Evolutionary conservation across 2,797 vertebrate species (phyloP).

Genomic region (Coccyzus lansbergi): DNA sequence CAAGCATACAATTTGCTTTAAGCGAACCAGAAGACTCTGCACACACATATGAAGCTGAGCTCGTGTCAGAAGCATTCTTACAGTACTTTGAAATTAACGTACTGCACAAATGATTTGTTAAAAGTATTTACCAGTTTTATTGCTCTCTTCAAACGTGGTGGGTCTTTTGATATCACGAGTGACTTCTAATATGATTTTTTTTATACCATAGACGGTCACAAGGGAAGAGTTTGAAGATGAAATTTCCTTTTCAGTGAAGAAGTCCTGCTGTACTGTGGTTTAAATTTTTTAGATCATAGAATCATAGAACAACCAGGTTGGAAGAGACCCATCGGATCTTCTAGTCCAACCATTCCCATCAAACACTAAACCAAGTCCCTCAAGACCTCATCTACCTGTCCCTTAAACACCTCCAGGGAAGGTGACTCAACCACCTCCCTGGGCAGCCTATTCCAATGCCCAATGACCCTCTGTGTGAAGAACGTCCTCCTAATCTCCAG

Average conservation of each 20-base stretch:
- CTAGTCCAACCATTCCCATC: too few species aligned
- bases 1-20: not conserved
- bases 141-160: not conserved
- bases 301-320: too few species aligned
- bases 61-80: not conserved
- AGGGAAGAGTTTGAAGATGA: not conserved
- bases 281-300: too few species aligned
- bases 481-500: too few species aligned
- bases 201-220: not conserved
- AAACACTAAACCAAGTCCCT: too few species aligned
- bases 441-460: too few species aligned
- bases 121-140: not conserved
- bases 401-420: too few species aligned
- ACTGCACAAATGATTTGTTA: not conserved
- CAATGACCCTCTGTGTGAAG: too few species aligned
- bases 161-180: not conserved
- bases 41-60: not conserved
- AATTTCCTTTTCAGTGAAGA: not conserved
- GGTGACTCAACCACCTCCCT: too few species aligned
- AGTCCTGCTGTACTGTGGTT: not conserved
- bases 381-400: too few species aligned
- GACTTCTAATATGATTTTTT: not conserved
- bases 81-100: not conserved
- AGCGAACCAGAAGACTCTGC: not conserved
- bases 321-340: too few species aligned